Evolutionary conservation across 2,888 invertebrate genomes (phyloP).

Genomic region (Nymphalis urticae): DNA sequence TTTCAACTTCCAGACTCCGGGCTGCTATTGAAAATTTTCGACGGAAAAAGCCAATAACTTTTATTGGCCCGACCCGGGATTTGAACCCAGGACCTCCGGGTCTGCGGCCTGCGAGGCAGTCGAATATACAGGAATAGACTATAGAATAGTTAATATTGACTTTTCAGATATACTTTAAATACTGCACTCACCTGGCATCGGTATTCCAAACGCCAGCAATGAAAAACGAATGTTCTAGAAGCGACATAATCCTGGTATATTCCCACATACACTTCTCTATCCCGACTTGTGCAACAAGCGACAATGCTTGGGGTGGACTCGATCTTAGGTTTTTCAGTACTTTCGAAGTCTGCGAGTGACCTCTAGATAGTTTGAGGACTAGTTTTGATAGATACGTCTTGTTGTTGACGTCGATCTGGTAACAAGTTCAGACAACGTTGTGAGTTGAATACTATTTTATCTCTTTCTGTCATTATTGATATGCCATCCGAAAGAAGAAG

Average conservation of each 20-base stretch:
- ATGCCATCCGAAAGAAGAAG: too few relatives aligned
- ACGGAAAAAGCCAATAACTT: too few relatives aligned
- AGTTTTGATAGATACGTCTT: constrained; percentile 72
- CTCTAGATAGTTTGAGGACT: constrained; percentile 71
- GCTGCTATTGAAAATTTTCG: too few relatives aligned
- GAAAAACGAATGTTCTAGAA: constrained; percentile 74
- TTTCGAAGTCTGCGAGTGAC: constrained; percentile 70
- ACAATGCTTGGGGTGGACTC: constrained; percentile 69
- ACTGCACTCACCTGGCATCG: constrained; percentile 59
- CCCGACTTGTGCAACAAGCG: constrained; percentile 72
- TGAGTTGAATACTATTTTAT: too few relatives aligned
- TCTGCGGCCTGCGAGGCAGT: too few relatives aligned
- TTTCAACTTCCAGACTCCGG: too few relatives aligned
- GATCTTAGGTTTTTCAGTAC: constrained; percentile 67
- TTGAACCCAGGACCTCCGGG: too few relatives aligned
- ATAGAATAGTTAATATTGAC: neutral
- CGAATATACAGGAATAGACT: too few relatives aligned
- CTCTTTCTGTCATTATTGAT: too few relatives aligned
- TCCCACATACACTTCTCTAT: constrained; percentile 76
- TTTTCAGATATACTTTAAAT: too few relatives aligned
- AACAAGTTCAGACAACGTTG: neutral
- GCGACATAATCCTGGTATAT: constrained; percentile 69
- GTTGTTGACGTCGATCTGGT: constrained; percentile 76
- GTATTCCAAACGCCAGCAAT: constrained; percentile 73
- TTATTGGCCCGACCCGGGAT: too few relatives aligned